Base-by-base conservation (phyloP, 1,140 invertebrate species). In the Doryteuthis pealeii region DNA sequence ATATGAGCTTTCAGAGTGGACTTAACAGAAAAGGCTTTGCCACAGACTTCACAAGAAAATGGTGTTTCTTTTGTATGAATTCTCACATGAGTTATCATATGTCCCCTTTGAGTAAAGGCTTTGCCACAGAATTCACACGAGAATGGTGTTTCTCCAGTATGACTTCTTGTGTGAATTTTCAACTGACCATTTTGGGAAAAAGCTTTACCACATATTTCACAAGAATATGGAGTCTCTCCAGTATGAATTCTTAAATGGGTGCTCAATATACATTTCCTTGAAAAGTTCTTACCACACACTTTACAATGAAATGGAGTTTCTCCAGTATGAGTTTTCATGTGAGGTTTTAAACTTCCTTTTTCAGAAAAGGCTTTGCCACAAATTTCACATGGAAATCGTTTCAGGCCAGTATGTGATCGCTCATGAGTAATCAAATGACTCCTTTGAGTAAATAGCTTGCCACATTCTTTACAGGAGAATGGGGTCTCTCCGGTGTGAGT, bases 161-260 rank as follows among this genome's bases (percentile, higher is more conserved):
- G 73, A n/a, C 45, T 76, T 10, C 73, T 30, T 28, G 71, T 71
- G 69, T 82, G 81, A 22, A 54, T 71, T 68, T 70, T 76, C 5
- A 78, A 68, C 33, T 78, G 69, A 28, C 49, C 66, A 33, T 74
- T 73, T 30, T 76, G 77, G 32, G 95, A 94, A 85, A 96, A 96
- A 1, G 93, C 94, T 85, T 96, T 96, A 72, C 92, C 94, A 87
- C 95, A 96, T 62, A 92, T 93, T 90, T 95, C 93, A 85, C 95
- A 96, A 40, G 91, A 91, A 82, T 94, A 96, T 26, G 66, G 66
- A 10, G 28, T 68, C 30, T 68, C 66, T 3, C 66, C 66, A 1
- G 73, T 74, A 43, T 74, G 73, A 8, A n/a, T 69, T 1, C 54
- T 2, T 30, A 45, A 14, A 33, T 74, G 73, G 18, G 31, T 35